Conservation (phyloP, 2,113 vertebrate species). For the Danionella cerebrum region DNA sequence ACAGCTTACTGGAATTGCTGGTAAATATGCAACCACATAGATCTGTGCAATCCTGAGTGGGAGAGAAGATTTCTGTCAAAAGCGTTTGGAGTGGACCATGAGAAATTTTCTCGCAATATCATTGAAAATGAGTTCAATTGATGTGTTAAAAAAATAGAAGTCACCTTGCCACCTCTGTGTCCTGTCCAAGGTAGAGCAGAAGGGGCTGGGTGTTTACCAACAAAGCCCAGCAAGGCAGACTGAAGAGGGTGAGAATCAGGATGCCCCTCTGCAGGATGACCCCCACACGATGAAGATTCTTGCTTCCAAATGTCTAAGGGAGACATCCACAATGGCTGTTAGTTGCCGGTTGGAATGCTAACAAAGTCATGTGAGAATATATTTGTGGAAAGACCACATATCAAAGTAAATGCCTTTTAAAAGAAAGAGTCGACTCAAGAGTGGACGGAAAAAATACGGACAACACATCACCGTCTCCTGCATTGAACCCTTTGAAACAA, state of each 20-base stretch:
- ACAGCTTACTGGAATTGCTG: conserved; percentile 86
- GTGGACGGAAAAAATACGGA: no score
- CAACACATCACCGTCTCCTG: no score
- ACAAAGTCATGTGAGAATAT: no score
- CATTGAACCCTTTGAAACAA: no score
- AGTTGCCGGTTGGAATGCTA: no score
- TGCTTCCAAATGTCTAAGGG: conserved; percentile 75
- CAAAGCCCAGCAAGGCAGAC: conserved; percentile 85
- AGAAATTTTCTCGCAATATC: no score
- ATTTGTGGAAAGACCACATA: no score
- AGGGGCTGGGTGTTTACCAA: conserved; percentile 78
- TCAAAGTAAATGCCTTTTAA: no score
- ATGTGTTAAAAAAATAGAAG: background rate
- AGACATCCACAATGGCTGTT: background rate
- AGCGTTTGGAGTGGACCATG: no score
- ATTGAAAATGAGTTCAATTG: no score
- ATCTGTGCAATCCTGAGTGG: conserved; percentile 78
- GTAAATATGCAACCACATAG: conserved; percentile 80
- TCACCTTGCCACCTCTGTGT: conserved; percentile 78
- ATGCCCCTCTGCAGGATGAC: conserved; percentile 77
- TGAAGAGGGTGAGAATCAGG: conserved; percentile 79
- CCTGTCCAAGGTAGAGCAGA: conserved; percentile 72
- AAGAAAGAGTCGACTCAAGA: no score
- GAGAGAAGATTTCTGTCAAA: background rate
- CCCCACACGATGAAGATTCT: conserved; percentile 76